Evolutionary conservation across 2,797 vertebrate genomes (phyloP).

Genomic region (Enteromius mattozi): DNA sequence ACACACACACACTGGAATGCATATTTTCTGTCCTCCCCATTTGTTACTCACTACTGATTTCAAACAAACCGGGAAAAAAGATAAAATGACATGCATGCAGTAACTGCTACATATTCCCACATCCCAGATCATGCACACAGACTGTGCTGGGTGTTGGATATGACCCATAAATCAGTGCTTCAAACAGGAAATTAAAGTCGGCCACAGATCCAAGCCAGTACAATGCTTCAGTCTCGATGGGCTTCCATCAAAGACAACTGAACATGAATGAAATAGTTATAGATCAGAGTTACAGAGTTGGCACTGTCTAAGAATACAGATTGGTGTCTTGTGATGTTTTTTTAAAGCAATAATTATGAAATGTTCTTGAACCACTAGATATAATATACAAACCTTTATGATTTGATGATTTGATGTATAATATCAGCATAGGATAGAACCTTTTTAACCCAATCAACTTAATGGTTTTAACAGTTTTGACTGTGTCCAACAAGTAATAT

Average conservation of each 20-base stretch:
- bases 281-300: not conserved
- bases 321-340: not conserved
- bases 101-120: not conserved
- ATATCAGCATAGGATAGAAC: not conserved
- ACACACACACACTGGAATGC: not conserved
- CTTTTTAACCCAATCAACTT: not conserved
- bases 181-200: not conserved
- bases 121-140: constrained; percentile 12
- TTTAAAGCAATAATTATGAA: not conserved
- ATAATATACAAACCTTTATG: not conserved
- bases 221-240: not conserved
- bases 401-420: too few species aligned
- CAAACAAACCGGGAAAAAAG: not conserved
- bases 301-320: not conserved
- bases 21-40: not conserved
- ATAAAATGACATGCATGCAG: not conserved
- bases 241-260: not conserved
- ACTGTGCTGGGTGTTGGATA: not conserved
- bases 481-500: not conserved
- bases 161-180: not conserved
- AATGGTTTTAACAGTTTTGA: not conserved
- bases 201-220: constrained; percentile 6
- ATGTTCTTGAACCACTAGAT: not conserved
- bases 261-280: not conserved
- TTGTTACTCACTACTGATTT: constrained; percentile 12